Percentiles rank a stretch among this genome's conserved stretches.
phyloP scores from a whole-genome alignment of 1,140 invertebrate genomes.

The Nebria ingens region DNA sequence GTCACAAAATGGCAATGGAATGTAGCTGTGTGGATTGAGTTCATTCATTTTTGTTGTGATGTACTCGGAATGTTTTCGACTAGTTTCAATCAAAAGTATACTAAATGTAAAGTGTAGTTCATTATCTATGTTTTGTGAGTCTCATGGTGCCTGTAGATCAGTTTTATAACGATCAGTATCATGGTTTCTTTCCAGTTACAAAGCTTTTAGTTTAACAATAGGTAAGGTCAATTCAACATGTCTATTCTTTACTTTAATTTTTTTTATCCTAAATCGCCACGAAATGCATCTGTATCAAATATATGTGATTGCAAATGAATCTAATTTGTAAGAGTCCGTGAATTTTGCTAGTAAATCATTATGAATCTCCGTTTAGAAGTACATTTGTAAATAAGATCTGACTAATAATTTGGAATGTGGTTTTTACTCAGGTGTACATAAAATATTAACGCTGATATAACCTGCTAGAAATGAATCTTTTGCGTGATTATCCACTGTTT shows the following conservation, averaged over 20 bases:
- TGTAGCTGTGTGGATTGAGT: constrained; percentile 9
- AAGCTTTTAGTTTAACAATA: constrained; percentile 9
- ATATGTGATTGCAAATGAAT: background rate
- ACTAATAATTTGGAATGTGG: constrained; percentile 8
- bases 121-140: background rate
- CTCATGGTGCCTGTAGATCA: background rate
- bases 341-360: too few species aligned
- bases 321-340: too few species aligned
- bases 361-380: too few species aligned
- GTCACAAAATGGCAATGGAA: constrained; percentile 8
- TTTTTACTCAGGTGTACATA: constrained; percentile 9
- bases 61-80: background rate
- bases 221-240: constrained; percentile 9
- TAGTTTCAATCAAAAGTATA: background rate
- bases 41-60: constrained; percentile 9
- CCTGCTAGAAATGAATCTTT: background rate
- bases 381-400: background rate
- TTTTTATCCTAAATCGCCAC: constrained; percentile 1
- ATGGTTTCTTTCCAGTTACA: constrained; percentile 3
- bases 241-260: constrained; percentile 9
- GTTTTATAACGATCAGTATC: background rate
- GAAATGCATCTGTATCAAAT: background rate
- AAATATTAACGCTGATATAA: constrained; percentile 6
- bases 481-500: too few species aligned
- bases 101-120: background rate